These are phyloP conservation scores for Hypotaenidia philippensis DNA, from an alignment of 2,797 vertebrate species.

Conservation along the genomic window DNA sequence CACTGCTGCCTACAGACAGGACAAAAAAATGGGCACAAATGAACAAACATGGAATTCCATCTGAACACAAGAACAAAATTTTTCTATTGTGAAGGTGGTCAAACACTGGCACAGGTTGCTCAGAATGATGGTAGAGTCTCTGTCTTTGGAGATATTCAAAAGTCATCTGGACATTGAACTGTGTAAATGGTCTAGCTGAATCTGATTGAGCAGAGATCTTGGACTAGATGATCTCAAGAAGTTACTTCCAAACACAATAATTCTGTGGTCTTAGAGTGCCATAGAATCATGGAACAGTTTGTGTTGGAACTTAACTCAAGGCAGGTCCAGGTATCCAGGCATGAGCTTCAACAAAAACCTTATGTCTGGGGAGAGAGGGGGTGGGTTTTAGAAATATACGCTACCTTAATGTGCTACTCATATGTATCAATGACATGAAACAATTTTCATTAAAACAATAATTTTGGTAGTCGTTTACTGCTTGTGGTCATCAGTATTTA, in stretches of 20 bases:
- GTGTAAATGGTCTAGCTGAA: background rate
- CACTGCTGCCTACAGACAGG: background rate
- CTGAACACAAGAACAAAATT: rapidly evolving
- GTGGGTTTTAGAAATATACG: background rate
- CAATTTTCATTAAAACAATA: background rate
- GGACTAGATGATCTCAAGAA: background rate
- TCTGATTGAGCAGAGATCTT: rapidly evolving
- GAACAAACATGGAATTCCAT: background rate
- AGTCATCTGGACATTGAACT: background rate
- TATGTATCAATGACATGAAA: background rate
- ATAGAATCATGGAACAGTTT: too few species aligned
- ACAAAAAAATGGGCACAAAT: background rate
- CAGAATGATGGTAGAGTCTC: background rate
- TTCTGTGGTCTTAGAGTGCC: background rate
- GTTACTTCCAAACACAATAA: background rate
- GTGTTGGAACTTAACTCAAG: background rate
- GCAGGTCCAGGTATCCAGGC: background rate
- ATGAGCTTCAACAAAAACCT: background rate
- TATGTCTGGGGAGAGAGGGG: rapidly evolving
- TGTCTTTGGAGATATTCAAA: background rate
- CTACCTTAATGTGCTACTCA: background rate
- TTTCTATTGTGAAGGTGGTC: background rate
- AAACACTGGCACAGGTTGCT: background rate
- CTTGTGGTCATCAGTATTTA: background rate
- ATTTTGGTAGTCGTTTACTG: background rate